A percentile compares a stretch with the other conserved stretches of the same genome.
Conservation (phyloP, 2,113 vertebrate genomes). For the Pionites leucogaster region DNA sequence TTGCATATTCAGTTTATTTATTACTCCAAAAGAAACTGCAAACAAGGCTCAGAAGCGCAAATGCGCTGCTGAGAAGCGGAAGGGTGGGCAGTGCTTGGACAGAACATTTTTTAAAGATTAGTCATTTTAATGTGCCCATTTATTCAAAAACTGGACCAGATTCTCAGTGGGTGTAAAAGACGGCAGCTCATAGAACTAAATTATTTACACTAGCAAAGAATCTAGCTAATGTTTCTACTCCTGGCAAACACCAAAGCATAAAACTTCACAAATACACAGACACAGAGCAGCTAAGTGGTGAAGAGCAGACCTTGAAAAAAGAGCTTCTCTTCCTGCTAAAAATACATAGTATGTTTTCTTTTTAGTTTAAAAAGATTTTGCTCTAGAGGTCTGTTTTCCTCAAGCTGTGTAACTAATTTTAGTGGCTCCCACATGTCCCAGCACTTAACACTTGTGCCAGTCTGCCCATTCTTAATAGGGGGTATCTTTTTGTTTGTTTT, state of each 20-base stretch:
- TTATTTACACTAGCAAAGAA: slow-evolving; percentile 32
- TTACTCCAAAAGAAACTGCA: neutral
- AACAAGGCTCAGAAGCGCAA: neutral
- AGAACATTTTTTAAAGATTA: slow-evolving; percentile 22
- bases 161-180: slow-evolving; percentile 16
- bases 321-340: neutral
- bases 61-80: neutral
- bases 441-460: neutral
- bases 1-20: neutral
- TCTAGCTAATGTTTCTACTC: neutral
- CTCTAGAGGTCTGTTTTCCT: neutral
- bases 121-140: slow-evolving; percentile 27
- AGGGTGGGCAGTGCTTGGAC: neutral
- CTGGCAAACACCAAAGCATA: slow-evolving; percentile 1
- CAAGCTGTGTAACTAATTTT: neutral
- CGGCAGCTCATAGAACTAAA: neutral
- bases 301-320: slow-evolving; percentile 15
- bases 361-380: neutral
- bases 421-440: neutral
- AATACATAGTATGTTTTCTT: neutral
- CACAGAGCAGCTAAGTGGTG: neutral
- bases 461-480: neutral
- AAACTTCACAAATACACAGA: neutral
- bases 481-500: neutral
- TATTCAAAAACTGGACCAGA: neutral